A percentile compares a stretch with the other conserved stretches of the same genome.
These are phyloP conservation scores for Cnemophilus loriae DNA, from an alignment of 2,113 vertebrate species.

Conservation along the genomic window DNA sequence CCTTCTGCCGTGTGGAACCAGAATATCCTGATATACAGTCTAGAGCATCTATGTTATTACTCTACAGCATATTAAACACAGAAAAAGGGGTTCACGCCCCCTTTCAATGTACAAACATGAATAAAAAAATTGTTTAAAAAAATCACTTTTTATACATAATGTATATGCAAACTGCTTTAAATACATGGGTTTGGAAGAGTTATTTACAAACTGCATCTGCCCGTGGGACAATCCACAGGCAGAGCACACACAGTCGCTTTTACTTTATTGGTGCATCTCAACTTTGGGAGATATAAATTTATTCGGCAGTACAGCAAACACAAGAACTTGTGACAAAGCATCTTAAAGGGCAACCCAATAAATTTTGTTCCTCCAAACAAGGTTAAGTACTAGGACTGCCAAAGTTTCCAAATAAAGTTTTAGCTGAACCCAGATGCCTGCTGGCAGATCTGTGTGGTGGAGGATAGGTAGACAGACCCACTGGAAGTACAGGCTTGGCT, in stretches of 20 bases:
- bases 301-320: constrained; percentile 74
- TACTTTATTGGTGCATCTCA: constrained; percentile 69
- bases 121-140: constrained; percentile 91
- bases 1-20: constrained; percentile 71
- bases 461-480: constrained; percentile 42
- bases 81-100: constrained; percentile 69
- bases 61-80: constrained; percentile 85
- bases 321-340: constrained; percentile 65
- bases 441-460: constrained; percentile 10
- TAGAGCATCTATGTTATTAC: constrained; percentile 79
- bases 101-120: constrained; percentile 89
- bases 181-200: constrained; percentile 85
- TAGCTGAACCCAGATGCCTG: constrained; percentile 63
- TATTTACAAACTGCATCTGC: constrained; percentile 86
- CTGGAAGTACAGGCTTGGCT: not conserved
- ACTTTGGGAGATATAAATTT: constrained; percentile 71
- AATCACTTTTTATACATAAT: constrained; percentile 92
- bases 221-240: constrained; percentile 79
- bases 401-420: constrained; percentile 65
- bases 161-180: constrained; percentile 90
- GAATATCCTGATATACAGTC: constrained; percentile 76
- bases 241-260: constrained; percentile 70
- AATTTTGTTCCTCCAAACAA: constrained; percentile 69
- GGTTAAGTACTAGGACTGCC: constrained; percentile 73
- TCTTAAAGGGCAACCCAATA: constrained; percentile 67